Evolutionary conservation across 30 jellyfish, hydroid and myxozoan species (phyloP).

Genomic region (Aurelia aurita complex sp. Pacific): DNA sequence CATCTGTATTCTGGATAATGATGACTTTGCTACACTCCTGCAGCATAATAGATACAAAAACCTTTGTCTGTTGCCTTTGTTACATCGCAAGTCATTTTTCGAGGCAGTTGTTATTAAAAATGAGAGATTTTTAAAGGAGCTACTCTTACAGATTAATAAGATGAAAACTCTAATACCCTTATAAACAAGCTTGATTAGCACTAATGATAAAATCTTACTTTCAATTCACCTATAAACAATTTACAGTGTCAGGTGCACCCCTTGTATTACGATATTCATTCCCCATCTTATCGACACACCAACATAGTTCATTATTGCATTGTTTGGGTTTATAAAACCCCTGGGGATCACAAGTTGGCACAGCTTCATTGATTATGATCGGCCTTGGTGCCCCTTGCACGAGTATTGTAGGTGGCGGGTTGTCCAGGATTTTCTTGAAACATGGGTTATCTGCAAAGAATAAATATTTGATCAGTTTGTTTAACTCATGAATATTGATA

Average conservation of each 20-base stretch:
- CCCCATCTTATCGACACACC: conserved; percentile 61
- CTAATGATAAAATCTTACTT: neutral
- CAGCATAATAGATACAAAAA: too few species aligned
- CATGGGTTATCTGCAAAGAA: conserved; percentile 43
- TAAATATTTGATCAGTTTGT: too few species aligned
- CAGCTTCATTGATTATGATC: neutral
- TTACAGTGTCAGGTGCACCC: neutral
- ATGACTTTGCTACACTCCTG: too few species aligned
- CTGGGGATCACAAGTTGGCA: conserved; percentile 50
- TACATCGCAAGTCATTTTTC: too few species aligned
- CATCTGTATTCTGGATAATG: too few species aligned
- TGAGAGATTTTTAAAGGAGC: too few species aligned
- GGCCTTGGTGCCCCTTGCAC: conserved; percentile 35
- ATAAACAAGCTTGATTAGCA: too few species aligned
- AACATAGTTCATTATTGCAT: conserved; percentile 21
- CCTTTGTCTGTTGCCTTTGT: too few species aligned
- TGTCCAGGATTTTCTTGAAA: conserved; percentile 41
- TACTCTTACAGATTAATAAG: too few species aligned
- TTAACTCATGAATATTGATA: too few species aligned
- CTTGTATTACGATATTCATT: conserved; percentile 14
- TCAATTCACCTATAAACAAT: neutral
- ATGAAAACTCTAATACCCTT: too few species aligned
- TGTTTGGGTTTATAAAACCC: conserved; percentile 53
- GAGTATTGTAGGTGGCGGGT: conserved; percentile 59
- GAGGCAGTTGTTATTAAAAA: too few species aligned